phyloP scores from a whole-genome alignment of 2,888 invertebrate species.

The Orthosia gothica region DNA sequence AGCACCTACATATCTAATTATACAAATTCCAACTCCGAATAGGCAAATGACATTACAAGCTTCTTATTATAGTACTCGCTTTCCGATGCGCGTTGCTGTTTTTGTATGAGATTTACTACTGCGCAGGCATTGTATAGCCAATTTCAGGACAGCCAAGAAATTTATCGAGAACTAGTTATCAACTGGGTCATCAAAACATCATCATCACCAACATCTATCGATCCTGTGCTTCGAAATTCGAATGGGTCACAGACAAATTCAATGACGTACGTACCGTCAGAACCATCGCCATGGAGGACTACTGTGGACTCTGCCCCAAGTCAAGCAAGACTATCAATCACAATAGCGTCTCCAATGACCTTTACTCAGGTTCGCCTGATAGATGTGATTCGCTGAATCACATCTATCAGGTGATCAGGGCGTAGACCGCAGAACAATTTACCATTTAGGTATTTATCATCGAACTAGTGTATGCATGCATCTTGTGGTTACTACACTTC shows the following conservation, averaged over 20 bases:
- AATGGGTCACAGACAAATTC: background rate
- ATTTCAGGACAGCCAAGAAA: too few species aligned
- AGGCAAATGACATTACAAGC: background rate
- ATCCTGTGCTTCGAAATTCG: background rate
- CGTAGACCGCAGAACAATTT: background rate
- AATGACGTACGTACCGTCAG: too few species aligned
- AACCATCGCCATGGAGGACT: too few species aligned
- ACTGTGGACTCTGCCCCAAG: too few species aligned
- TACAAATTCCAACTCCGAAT: background rate
- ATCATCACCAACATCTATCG: background rate
- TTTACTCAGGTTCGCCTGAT: background rate
- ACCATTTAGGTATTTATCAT: background rate
- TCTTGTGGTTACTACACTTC: background rate
- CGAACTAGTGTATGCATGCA: background rate
- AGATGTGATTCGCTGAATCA: background rate
- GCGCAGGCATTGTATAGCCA: too few species aligned
- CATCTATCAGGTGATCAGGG: background rate
- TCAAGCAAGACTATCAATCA: background rate
- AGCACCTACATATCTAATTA: too few species aligned
- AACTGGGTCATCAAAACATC: background rate
- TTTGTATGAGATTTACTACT: too few species aligned
- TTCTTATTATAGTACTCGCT: background rate
- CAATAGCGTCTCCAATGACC: background rate
- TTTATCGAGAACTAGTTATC: background rate
- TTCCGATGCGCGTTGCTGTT: too few species aligned